These are phyloP conservation scores for Danaus plexippus DNA, from an alignment of 1,140 invertebrate species.

Conservation along the genomic window DNA sequence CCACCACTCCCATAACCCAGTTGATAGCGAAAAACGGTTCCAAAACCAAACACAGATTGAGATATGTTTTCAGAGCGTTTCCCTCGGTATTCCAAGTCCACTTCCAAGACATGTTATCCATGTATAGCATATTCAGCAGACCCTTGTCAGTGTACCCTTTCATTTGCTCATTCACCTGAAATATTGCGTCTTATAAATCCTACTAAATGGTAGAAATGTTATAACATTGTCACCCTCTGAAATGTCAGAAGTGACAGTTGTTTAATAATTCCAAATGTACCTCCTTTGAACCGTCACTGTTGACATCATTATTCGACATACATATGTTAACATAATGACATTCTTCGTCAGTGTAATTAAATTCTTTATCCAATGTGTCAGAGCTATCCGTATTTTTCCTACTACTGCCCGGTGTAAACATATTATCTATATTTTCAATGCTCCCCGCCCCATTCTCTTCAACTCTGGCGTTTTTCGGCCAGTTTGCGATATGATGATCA, in stretches of 20 bases:
- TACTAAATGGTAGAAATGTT: conserved; percentile 15
- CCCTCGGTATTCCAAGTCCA: conserved; percentile 63
- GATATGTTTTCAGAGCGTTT: conserved; percentile 62
- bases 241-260: conserved; percentile 11
- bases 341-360: conserved; percentile 51
- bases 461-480: conserved; percentile 38
- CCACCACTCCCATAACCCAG: conserved; percentile 81
- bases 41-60: conserved; percentile 73
- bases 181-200: conserved; percentile 9
- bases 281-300: conserved; percentile 37
- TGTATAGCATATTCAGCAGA: conserved; percentile 48
- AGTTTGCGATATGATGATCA: conserved; percentile 53
- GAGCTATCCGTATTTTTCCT: conserved; percentile 61
- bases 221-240: background rate
- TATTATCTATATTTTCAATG: conserved; percentile 48
- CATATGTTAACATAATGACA: conserved; percentile 36
- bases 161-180: conserved; percentile 27
- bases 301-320: conserved; percentile 30
- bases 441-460: conserved; percentile 27
- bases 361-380: conserved; percentile 59
- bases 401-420: conserved; percentile 46
- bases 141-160: conserved; percentile 41
- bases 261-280: conserved; percentile 23
- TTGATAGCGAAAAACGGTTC: conserved; percentile 75
- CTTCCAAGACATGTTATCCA: conserved; percentile 62